These are phyloP conservation scores for Monarcha castaneiventris DNA, from an alignment of 2,113 vertebrate species.

Conservation along the genomic window DNA sequence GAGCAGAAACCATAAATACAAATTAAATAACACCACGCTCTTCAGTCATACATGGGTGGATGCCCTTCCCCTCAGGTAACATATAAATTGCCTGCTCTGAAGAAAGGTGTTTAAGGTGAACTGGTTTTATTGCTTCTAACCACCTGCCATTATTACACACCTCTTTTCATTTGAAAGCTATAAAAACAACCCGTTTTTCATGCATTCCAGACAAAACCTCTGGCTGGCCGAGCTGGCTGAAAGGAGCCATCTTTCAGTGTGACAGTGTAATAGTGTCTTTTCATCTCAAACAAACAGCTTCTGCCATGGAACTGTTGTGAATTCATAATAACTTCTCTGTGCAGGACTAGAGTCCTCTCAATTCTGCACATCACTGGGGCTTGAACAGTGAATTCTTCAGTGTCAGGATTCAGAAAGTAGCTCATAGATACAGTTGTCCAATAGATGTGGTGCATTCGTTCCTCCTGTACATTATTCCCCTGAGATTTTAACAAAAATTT, in stretches of 20 bases:
- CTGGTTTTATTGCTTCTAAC: conserved; percentile 32
- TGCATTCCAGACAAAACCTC: conserved; percentile 7
- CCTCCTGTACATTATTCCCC: neutral
- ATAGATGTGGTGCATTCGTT: neutral
- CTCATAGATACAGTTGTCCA: conserved; percentile 3
- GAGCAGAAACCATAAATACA: neutral
- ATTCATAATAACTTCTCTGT: conserved; percentile 11
- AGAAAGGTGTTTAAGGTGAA: conserved; percentile 28
- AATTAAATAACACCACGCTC: neutral
- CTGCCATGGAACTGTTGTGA: neutral
- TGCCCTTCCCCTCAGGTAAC: conserved; percentile 35
- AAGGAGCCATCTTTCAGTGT: conserved; percentile 44
- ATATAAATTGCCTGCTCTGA: neutral
- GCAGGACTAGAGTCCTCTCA: neutral
- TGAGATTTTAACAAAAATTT: neutral
- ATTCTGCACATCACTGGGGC: neutral
- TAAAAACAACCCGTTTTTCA: conserved; percentile 14
- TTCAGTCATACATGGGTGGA: neutral
- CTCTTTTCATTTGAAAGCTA: conserved; percentile 25
- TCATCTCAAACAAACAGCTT: conserved; percentile 33
- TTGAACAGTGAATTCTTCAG: conserved; percentile 1
- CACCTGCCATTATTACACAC: neutral
- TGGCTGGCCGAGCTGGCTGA: neutral
- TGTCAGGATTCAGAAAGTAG: neutral
- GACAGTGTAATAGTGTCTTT: conserved; percentile 42